Percentiles rank a stretch among this genome's conserved stretches.
These are phyloP conservation scores for Vombatus ursinus DNA, from an alignment of 2,113 vertebrate species.

Conservation along the genomic window DNA sequence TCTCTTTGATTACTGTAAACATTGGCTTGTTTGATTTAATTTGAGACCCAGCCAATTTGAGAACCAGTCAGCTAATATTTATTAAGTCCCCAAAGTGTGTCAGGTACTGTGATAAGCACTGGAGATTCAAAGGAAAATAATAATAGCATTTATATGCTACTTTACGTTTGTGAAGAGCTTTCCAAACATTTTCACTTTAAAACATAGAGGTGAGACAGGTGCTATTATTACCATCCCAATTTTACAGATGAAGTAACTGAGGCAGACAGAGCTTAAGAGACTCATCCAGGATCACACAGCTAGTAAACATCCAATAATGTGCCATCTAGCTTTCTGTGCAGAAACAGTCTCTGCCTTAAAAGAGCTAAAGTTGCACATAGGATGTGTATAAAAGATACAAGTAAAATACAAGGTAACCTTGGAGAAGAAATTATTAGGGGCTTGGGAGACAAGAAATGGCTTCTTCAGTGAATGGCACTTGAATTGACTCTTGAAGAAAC, in stretches of 20 bases:
- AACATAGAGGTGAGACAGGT: neutral
- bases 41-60: neutral
- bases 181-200: neutral
- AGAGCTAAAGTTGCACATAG: neutral
- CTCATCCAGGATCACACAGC: neutral
- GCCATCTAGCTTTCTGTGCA: neutral
- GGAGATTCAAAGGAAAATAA: neutral
- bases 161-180: neutral
- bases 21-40: neutral
- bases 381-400: neutral
- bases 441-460: neutral
- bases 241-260: neutral
- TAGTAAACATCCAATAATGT: neutral
- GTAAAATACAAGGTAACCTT: neutral
- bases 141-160: neutral
- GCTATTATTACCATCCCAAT: neutral
- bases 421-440: neutral
- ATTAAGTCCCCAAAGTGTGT: neutral
- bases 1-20: no score
- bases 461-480: neutral
- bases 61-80: neutral
- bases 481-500: neutral
- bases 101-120: neutral
- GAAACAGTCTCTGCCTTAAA: neutral
- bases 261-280: neutral